Evolutionary conservation across 2,888 invertebrate species (phyloP).

Genomic region (Eudemis profundana): DNA sequence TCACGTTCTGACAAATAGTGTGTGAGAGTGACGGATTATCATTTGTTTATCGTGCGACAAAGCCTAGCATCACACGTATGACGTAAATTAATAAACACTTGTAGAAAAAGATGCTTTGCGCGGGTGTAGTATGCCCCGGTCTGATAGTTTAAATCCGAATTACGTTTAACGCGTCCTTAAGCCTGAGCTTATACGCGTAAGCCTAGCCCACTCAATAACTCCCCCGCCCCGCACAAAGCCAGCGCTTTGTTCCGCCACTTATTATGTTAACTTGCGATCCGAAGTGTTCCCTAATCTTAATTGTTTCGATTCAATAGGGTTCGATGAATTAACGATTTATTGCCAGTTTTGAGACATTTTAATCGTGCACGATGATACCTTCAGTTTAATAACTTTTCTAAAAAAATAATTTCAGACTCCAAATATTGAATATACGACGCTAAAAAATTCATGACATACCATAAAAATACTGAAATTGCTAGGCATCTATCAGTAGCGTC

Average conservation of each 20-base stretch:
- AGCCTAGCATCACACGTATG: no score
- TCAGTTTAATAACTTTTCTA: no score
- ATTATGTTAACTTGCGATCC: slow-evolving; percentile 22
- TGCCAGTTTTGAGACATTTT: background rate
- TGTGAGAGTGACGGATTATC: no score
- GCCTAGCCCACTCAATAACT: slow-evolving; percentile 3
- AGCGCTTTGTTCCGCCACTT: slow-evolving; percentile 23
- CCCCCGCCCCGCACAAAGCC: slow-evolving; percentile 1
- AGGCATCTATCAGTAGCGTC: no score
- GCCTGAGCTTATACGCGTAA: background rate
- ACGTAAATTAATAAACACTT: no score
- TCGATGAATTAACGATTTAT: slow-evolving; percentile 12
- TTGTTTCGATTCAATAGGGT: slow-evolving; percentile 9
- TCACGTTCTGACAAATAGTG: no score
- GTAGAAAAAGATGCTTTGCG: background rate
- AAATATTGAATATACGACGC: no score
- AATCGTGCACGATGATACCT: no score
- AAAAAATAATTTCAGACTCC: no score
- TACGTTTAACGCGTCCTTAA: background rate
- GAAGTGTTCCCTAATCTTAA: slow-evolving; percentile 23
- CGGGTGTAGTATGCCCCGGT: background rate
- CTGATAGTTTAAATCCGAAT: background rate
- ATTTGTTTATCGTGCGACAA: no score
- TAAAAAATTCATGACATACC: no score
- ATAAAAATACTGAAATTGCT: no score